phyloP scores from a whole-genome alignment of 64 coral and sea anemone species.

The Actinia tenebrosa region DNA sequence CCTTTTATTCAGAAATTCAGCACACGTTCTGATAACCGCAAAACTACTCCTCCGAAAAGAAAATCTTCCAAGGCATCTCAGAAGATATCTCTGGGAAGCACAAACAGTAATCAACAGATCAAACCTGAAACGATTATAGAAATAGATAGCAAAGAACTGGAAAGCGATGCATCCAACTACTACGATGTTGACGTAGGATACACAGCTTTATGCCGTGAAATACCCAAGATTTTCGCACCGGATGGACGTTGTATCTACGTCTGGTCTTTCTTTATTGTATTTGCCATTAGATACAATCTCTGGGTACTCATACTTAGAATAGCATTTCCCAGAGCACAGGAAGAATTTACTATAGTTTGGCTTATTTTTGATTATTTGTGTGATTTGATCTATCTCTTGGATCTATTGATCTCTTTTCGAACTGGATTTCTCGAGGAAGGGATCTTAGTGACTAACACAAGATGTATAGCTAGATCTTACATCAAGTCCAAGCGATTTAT shows the following conservation, averaged over 20 bases:
- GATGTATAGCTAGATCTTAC: slow-evolving; percentile 53
- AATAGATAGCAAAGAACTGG: slow-evolving; percentile 57
- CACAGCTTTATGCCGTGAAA: slow-evolving; percentile 28
- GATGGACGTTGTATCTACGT: slow-evolving; percentile 73
- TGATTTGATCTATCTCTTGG: slow-evolving; percentile 76
- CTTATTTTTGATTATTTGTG: slow-evolving; percentile 81
- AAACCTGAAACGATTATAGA: neutral
- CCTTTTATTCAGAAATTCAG: slow-evolving; percentile 98
- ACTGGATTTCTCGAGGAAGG: slow-evolving; percentile 90
- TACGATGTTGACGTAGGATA: slow-evolving; percentile 33
- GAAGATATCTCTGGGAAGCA: slow-evolving; percentile 30
- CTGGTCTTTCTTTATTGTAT: slow-evolving; percentile 89
- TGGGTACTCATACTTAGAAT: slow-evolving; percentile 85
- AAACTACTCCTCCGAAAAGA: slow-evolving; percentile 22
- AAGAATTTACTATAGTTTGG: slow-evolving; percentile 54
- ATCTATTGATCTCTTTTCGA: slow-evolving; percentile 56
- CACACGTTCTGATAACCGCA: slow-evolving; percentile 71
- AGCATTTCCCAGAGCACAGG: slow-evolving; percentile 81
- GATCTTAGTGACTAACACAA: slow-evolving; percentile 65
- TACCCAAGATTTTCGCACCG: slow-evolving; percentile 64
- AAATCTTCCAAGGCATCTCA: slow-evolving; percentile 12
- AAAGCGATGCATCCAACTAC: slow-evolving; percentile 41
- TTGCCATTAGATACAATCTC: slow-evolving; percentile 89
- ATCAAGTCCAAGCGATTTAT: slow-evolving; percentile 49
- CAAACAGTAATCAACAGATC: neutral